A percentile compares a stretch with the other conserved stretches of the same genome.
Evolutionary conservation across 2,113 vertebrate species (phyloP).

Genomic region (western clawed frog (Xenopus tropicalis)): DNA sequence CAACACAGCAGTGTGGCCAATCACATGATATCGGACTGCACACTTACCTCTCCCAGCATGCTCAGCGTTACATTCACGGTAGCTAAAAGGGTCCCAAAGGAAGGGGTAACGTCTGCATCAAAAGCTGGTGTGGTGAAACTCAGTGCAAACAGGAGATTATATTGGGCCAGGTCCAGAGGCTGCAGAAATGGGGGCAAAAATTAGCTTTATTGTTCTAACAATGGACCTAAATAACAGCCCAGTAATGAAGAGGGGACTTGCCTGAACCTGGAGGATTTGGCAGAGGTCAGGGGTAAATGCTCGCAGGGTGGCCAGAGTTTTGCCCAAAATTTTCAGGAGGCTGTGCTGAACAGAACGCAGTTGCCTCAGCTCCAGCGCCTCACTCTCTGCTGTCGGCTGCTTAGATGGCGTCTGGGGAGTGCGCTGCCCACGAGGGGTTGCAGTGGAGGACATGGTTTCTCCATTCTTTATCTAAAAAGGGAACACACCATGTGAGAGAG

Average conservation of each 20-base stretch:
- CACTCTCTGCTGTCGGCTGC: constrained; percentile 68
- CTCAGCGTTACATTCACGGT: constrained; percentile 91
- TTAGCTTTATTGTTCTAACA: too few species aligned
- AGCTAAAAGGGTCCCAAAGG: constrained; percentile 91
- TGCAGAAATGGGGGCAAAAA: constrained; percentile 43
- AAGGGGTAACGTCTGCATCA: constrained; percentile 91
- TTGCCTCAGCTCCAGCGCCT: constrained; percentile 82
- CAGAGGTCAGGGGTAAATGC: constrained; percentile 96
- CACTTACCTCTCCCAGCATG: constrained; percentile 87
- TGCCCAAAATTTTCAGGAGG: constrained; percentile 95
- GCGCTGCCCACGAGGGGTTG: constrained; percentile 70
- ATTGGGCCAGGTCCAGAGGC: constrained; percentile 93
- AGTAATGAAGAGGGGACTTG: constrained; percentile 42
- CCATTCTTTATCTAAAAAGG: constrained; percentile 81
- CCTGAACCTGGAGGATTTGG: constrained; percentile 94
- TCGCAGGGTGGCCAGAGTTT: constrained; percentile 85
- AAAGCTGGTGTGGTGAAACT: constrained; percentile 93
- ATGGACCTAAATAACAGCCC: rapidly evolving
- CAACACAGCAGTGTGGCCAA: too few species aligned
- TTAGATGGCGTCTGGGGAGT: constrained; percentile 67
- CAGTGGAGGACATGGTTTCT: constrained; percentile 72
- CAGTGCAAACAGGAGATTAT: constrained; percentile 85
- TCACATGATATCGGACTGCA: too few species aligned
- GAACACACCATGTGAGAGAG: not conserved
- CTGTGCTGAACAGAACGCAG: constrained; percentile 86